A percentile compares a stretch with the other conserved stretches of the same genome.
Conservation (phyloP, 2,113 vertebrate genomes). For the Epinephelus lanceolatus region DNA sequence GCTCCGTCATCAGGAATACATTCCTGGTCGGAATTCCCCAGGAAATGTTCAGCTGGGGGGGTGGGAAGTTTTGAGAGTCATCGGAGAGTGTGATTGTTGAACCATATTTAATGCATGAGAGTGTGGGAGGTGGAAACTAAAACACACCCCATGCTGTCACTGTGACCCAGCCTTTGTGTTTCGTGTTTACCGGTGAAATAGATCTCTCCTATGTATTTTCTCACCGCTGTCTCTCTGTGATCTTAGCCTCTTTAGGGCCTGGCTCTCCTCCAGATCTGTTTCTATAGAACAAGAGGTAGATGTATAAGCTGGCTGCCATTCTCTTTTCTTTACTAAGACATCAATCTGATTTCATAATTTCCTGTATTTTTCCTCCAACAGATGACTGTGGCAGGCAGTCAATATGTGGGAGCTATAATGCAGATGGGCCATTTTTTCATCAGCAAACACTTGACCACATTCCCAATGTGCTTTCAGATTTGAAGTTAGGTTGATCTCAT, state of each 20-base stretch:
- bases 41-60: conserved; percentile 69
- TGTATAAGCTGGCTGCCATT: conserved; percentile 44
- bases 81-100: conserved; percentile 76
- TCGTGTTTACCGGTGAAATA: conserved; percentile 54
- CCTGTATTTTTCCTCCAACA: conserved; percentile 29
- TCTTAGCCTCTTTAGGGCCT: conserved; percentile 66
- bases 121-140: conserved; percentile 78
- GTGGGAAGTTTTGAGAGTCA: conserved; percentile 66
- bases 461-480: conserved; percentile 29
- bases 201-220: conserved; percentile 61
- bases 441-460: conserved; percentile 35
- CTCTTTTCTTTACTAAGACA: conserved; percentile 9
- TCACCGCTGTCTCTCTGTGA: conserved; percentile 58
- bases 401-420: conserved; percentile 30
- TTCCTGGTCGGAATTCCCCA: conserved; percentile 79
- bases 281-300: conserved; percentile 39
- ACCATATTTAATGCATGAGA: conserved; percentile 75
- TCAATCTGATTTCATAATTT: conserved; percentile 47
- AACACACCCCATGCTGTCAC: conserved; percentile 75
- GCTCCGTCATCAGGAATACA: conserved; percentile 75
- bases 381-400: conserved; percentile 36
- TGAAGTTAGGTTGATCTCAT: conserved; percentile 23
- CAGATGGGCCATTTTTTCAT: conserved; percentile 16
- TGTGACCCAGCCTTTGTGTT: conserved; percentile 72
- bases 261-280: conserved; percentile 57